Evolutionary conservation across 1,140 invertebrate genomes (phyloP).

Genomic region (Halesus radiatus): DNA sequence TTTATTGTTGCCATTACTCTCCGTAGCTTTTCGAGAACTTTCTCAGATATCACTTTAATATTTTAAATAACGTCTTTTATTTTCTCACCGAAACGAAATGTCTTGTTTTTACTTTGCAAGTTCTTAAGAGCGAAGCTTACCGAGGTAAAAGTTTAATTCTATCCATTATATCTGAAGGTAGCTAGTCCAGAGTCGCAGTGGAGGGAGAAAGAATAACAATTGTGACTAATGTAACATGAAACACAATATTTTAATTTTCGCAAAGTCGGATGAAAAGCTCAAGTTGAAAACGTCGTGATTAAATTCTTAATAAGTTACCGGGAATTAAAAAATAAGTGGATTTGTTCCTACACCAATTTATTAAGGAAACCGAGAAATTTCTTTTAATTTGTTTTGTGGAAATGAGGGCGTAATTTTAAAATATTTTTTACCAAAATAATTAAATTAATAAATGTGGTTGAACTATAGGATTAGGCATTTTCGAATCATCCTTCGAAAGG

Average conservation of each 20-base stretch:
- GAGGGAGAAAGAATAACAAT: background rate
- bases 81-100: conserved; percentile 4
- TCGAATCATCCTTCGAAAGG: too few relatives aligned
- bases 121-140: background rate
- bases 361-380: background rate
- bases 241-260: conserved; percentile 8
- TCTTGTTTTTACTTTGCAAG: background rate
- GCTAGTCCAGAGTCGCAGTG: background rate
- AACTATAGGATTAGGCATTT: too few relatives aligned
- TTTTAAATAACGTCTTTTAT: conserved; percentile 2
- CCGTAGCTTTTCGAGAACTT: background rate
- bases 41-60: conserved; percentile 9
- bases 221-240: conserved; percentile 2
- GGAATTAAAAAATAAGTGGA: background rate
- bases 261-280: background rate
- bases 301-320: background rate
- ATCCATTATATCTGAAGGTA: too few relatives aligned
- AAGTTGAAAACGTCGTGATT: background rate
- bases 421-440: too few relatives aligned
- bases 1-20: background rate
- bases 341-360: background rate
- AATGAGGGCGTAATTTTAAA: background rate
- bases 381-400: background rate
- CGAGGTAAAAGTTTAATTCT: conserved; percentile 1
- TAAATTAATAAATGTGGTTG: too few relatives aligned